phyloP scores from a whole-genome alignment of 2,888 invertebrate species.

The Eutolmus rufibarbis region DNA sequence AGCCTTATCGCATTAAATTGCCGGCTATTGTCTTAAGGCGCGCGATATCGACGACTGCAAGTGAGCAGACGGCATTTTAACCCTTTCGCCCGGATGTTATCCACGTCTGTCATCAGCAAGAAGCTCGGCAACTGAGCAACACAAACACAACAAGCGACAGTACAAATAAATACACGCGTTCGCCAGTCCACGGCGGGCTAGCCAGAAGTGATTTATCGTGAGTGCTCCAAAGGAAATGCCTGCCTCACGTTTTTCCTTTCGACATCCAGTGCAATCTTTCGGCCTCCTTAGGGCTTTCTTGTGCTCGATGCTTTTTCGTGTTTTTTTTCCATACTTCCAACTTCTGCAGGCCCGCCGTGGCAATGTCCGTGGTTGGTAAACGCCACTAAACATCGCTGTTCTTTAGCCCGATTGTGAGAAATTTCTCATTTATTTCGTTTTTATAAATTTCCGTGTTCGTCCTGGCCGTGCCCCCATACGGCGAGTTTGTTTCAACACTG shows the following conservation, averaged over 20 bases:
- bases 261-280: constrained; percentile 19
- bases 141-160: constrained; percentile 19
- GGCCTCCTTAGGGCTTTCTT: constrained; percentile 17
- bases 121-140: constrained; percentile 9
- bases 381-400: constrained; percentile 17
- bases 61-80: not conserved
- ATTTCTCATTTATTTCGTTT: constrained; percentile 41
- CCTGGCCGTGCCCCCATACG: constrained; percentile 1
- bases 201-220: constrained; percentile 47
- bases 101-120: constrained; percentile 39
- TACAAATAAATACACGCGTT: constrained; percentile 40
- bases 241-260: constrained; percentile 46
- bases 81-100: constrained; percentile 21
- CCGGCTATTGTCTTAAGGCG: not conserved
- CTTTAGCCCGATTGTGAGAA: constrained; percentile 36
- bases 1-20: constrained; percentile 9
- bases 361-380: not conserved
- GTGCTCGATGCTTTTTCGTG: not conserved
- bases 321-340: not conserved
- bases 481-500: not conserved
- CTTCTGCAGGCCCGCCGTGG: not conserved
- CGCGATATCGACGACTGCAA: not conserved
- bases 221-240: constrained; percentile 46
- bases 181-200: not conserved
- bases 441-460: constrained; percentile 14